Conservation (phyloP, 2,797 vertebrate species). For the Cygnus olor region DNA sequence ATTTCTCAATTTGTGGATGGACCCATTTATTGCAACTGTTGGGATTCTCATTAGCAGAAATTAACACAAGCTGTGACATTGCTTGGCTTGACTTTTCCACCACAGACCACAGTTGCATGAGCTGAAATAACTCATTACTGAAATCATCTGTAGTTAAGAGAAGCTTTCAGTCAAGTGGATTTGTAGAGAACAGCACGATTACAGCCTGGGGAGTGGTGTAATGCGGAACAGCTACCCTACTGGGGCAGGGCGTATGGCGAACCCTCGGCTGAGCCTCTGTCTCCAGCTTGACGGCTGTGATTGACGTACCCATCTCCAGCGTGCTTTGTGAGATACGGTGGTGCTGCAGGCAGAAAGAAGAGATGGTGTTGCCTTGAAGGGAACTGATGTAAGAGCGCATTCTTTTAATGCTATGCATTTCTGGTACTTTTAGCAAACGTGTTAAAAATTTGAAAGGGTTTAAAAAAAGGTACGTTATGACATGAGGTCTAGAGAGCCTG, state of each 20-base stretch:
- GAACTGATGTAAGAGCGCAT: neutral
- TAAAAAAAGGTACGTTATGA: neutral
- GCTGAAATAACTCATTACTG: conserved; percentile 37
- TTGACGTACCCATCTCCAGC: neutral
- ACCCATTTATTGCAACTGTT: conserved; percentile 32
- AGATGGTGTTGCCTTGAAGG: neutral
- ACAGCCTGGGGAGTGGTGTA: neutral
- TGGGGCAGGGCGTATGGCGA: neutral
- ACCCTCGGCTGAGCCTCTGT: neutral
- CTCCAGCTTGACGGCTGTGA: neutral
- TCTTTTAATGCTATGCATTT: neutral
- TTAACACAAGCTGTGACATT: conserved; percentile 29
- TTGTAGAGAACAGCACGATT: neutral
- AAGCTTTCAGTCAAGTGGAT: conserved; percentile 52
- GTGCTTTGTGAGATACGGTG: neutral
- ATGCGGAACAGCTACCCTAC: neutral
- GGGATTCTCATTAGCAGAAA: conserved; percentile 28
- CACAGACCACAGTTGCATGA: conserved; percentile 19
- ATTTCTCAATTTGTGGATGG: neutral
- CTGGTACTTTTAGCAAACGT: neutral
- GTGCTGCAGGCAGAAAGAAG: neutral
- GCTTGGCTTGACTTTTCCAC: conserved; percentile 35
- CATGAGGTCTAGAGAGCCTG: neutral
- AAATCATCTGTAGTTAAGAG: conserved; percentile 33
- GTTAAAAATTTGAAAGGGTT: neutral